Conservation (phyloP, 2,113 vertebrate genomes). For the Centrocercus urophasianus region DNA sequence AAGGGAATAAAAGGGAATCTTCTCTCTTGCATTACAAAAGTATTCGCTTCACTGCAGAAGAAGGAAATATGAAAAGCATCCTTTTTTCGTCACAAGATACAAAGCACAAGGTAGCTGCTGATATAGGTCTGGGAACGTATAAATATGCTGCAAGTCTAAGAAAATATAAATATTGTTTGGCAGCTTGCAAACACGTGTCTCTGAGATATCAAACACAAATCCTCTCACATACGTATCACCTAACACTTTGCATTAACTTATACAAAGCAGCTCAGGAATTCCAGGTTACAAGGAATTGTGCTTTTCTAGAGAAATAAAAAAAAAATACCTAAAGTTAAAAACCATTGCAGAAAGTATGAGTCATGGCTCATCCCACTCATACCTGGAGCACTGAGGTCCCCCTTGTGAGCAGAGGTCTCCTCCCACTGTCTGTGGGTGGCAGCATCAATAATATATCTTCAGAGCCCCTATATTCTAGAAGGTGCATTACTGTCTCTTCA, state of each 20-base stretch:
- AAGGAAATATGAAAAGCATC: neutral
- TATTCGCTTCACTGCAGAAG: fast-evolving
- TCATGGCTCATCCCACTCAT: fast-evolving
- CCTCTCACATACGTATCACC: neutral
- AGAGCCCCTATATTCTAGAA: neutral
- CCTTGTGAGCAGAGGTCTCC: fast-evolving
- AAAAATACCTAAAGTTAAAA: neutral
- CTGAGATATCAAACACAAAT: neutral
- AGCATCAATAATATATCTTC: neutral
- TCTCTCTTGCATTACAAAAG: neutral
- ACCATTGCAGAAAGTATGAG: neutral
- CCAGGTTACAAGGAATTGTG: neutral
- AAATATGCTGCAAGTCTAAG: neutral
- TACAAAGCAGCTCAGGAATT: neutral
- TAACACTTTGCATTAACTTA: neutral
- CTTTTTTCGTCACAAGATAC: neutral
- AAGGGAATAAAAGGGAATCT: neutral
- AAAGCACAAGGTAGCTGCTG: neutral
- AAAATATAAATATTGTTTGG: neutral
- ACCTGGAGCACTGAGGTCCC: neutral
- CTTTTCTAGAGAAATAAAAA: neutral
- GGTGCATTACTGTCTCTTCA: neutral
- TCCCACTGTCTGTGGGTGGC: neutral
- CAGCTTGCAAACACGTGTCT: neutral
- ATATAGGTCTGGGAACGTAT: neutral